Percentiles rank a stretch among this genome's conserved stretches.
Conservation (phyloP, 2,888 invertebrate genomes). For the Drosophila kokeensis region DNA sequence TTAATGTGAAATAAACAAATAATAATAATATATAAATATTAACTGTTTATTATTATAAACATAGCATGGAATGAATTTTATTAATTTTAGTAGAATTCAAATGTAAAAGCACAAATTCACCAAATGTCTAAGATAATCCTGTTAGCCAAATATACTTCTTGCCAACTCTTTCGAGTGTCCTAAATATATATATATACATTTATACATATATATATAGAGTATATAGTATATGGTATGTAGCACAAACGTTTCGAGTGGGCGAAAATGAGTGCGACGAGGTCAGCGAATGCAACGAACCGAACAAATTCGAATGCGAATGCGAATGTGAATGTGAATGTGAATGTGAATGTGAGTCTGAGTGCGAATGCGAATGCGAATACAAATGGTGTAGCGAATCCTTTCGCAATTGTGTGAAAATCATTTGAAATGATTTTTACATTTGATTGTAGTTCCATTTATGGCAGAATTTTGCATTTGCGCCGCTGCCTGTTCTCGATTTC, state of each 20-base stretch:
- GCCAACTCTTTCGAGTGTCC: not conserved
- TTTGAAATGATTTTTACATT: conserved; percentile 64
- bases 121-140: not conserved
- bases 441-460: conserved; percentile 56
- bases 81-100: not conserved
- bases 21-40: too few species aligned
- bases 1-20: too few species aligned
- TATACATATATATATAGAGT: not conserved
- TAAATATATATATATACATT: not conserved
- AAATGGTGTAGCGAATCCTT: conserved; percentile 18
- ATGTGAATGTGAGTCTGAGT: conserved; percentile 44
- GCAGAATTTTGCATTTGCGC: conserved; percentile 51
- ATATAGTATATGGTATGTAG: not conserved
- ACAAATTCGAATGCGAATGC: conserved; percentile 3
- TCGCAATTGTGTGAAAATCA: conserved; percentile 40
- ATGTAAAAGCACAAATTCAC: not conserved
- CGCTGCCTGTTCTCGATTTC: conserved; percentile 8
- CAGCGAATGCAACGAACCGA: conserved; percentile 11
- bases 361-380: conserved; percentile 39
- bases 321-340: conserved; percentile 38
- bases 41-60: too few species aligned
- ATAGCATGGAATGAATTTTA: not conserved
- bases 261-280: conserved; percentile 14
- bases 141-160: not conserved
- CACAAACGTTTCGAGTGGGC: not conserved